These are phyloP conservation scores for Pangasius mekongensis DNA, from an alignment of 2,797 vertebrate genomes.

Conservation along the genomic window DNA sequence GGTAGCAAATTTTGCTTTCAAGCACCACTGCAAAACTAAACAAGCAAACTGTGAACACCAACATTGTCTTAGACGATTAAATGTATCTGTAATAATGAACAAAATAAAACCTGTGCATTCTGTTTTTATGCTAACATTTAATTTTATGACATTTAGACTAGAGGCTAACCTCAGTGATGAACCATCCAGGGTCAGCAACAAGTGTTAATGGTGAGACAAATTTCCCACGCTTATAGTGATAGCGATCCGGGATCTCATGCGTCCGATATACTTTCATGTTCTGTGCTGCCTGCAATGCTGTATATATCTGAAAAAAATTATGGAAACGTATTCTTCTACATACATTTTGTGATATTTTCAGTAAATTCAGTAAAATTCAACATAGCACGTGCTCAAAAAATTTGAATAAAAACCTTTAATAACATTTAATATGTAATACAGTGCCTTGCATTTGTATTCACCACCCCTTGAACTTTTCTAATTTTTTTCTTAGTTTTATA, in stretches of 20 bases:
- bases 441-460: background rate
- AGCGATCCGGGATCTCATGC: conserved; percentile 83
- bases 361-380: background rate
- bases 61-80: background rate
- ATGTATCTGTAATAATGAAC: background rate
- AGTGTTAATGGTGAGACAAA: conserved; percentile 91
- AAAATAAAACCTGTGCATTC: background rate
- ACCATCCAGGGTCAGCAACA: conserved; percentile 90
- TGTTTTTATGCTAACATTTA: background rate
- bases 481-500: background rate
- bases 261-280: conserved; percentile 84
- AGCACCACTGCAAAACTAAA: background rate
- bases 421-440: background rate
- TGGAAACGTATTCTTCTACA: background rate
- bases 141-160: background rate
- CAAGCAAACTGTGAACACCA: background rate
- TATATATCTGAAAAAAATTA: conserved; percentile 75
- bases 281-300: conserved; percentile 74
- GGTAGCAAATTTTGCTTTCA: background rate
- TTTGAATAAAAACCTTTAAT: no score
- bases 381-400: background rate
- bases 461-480: background rate
- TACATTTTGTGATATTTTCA: background rate
- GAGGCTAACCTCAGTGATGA: conserved; percentile 71
- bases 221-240: conserved; percentile 86